Conservation (phyloP, 92 coral and sea anemone species). For the Palythoa grandis region DNA sequence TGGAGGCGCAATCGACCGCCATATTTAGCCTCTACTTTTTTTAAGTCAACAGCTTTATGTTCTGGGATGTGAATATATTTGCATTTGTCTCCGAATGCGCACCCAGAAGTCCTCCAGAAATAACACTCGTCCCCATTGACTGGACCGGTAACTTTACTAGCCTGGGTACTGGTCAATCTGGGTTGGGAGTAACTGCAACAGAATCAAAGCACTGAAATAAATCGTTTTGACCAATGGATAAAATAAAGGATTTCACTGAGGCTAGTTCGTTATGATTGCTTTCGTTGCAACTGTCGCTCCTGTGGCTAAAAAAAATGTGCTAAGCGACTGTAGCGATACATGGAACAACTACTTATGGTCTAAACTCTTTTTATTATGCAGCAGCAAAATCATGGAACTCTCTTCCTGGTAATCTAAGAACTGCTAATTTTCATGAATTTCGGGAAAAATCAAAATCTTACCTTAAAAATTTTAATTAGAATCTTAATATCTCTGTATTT, state of each 20-base stretch:
- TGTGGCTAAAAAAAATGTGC: too few relatives aligned
- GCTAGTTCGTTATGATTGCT: too few relatives aligned
- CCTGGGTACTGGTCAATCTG: neutral
- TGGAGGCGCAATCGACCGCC: conserved; percentile 71
- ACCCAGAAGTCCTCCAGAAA: conserved; percentile 99
- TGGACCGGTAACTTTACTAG: conserved; percentile 81
- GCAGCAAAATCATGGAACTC: too few relatives aligned
- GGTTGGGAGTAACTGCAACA: conserved; percentile 15
- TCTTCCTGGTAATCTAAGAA: too few relatives aligned
- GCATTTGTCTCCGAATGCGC: conserved; percentile 91
- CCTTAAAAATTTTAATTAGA: too few relatives aligned
- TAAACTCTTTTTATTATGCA: too few relatives aligned
- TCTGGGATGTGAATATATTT: conserved; percentile 80
- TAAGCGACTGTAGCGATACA: too few relatives aligned
- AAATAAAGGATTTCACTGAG: neutral
- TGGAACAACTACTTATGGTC: too few relatives aligned
- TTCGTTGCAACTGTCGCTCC: too few relatives aligned
- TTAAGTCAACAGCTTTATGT: conserved; percentile 78
- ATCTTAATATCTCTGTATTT: too few relatives aligned
- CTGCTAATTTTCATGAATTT: too few relatives aligned
- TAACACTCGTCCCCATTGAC: conserved; percentile 98
- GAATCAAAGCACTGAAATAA: neutral
- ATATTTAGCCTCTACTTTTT: conserved; percentile 91
- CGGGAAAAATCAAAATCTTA: too few relatives aligned
- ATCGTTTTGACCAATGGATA: neutral